These are phyloP conservation scores for Drosophila setosimentum DNA, from an alignment of 2,888 invertebrate species.

Conservation along the genomic window DNA sequence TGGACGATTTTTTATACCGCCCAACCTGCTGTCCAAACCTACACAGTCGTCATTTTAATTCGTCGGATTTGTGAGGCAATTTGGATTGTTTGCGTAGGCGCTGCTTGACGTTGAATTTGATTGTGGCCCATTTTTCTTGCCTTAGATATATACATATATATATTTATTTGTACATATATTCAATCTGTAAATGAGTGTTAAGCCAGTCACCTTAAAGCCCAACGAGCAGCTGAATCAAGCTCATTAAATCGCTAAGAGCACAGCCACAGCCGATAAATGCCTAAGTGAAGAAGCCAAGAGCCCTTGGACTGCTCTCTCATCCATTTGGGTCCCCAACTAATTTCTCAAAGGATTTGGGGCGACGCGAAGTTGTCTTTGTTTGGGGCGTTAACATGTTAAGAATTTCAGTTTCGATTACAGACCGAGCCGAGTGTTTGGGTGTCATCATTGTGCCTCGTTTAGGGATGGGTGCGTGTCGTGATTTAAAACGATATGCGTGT, in stretches of 20 bases:
- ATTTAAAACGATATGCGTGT: background rate
- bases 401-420: slow-evolving; percentile 58
- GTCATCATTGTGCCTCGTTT: slow-evolving; percentile 2
- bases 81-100: slow-evolving; percentile 56
- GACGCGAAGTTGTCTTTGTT: slow-evolving; percentile 48
- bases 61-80: slow-evolving; percentile 60
- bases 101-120: slow-evolving; percentile 9
- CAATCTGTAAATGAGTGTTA: slow-evolving; percentile 9
- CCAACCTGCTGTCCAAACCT: background rate
- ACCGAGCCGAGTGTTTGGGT: slow-evolving; percentile 18
- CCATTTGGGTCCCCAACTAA: slow-evolving; percentile 44
- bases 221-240: slow-evolving; percentile 20
- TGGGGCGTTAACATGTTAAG: slow-evolving; percentile 56
- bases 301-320: slow-evolving; percentile 5
- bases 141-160: slow-evolving; percentile 6
- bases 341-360: slow-evolving; percentile 75
- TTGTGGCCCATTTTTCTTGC: slow-evolving; percentile 22
- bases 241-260: slow-evolving; percentile 21
- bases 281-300: slow-evolving; percentile 33
- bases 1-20: slow-evolving; percentile 36
- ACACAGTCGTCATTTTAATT: slow-evolving; percentile 28
- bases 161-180: background rate
- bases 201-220: slow-evolving; percentile 12
- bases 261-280: slow-evolving; percentile 32
- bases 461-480: background rate